phyloP scores from a whole-genome alignment of 2,797 vertebrate species.

The Argyrosomus regius region DNA sequence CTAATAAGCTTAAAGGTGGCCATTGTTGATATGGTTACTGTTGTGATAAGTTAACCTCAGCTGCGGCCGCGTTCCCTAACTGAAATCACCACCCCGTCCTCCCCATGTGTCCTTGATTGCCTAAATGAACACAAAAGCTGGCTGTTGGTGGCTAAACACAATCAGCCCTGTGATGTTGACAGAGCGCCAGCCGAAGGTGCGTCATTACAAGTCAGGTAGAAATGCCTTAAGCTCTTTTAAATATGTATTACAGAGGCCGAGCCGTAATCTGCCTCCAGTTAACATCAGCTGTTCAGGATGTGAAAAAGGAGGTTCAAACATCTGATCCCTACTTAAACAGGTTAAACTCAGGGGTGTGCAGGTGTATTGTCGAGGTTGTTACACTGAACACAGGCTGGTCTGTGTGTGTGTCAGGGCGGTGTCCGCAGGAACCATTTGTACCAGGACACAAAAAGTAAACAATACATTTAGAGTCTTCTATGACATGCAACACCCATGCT shows the following conservation, averaged over 20 bases:
- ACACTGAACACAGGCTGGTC: constrained; percentile 12
- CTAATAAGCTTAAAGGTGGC: constrained; percentile 81
- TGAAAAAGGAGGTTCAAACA: constrained; percentile 12
- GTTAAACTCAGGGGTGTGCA: neutral
- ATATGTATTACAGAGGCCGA: constrained; percentile 57
- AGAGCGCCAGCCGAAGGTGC: constrained; percentile 70
- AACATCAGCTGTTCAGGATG: constrained; percentile 24
- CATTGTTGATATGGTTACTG: constrained; percentile 75
- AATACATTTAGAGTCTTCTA: constrained; percentile 25
- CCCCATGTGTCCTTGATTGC: constrained; percentile 24
- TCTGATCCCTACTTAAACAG: constrained; percentile 2
- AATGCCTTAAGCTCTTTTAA: constrained; percentile 67
- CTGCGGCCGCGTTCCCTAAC: constrained; percentile 14
- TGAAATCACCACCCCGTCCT: constrained; percentile 27
- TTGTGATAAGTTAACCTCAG: constrained; percentile 66
- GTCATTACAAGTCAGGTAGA: constrained; percentile 70
- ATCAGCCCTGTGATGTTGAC: constrained; percentile 61
- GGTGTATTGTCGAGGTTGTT: neutral
- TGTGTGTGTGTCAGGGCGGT: constrained; percentile 9
- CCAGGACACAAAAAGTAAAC: constrained; percentile 38
- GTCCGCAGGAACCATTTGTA: constrained; percentile 41
- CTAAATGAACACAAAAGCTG: constrained; percentile 51
- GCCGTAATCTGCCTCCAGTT: constrained; percentile 54
- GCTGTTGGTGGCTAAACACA: constrained; percentile 81
- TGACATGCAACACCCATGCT: constrained; percentile 43